phyloP scores from a whole-genome alignment of 2,888 invertebrate species.

The Phlogophora meticulosa region DNA sequence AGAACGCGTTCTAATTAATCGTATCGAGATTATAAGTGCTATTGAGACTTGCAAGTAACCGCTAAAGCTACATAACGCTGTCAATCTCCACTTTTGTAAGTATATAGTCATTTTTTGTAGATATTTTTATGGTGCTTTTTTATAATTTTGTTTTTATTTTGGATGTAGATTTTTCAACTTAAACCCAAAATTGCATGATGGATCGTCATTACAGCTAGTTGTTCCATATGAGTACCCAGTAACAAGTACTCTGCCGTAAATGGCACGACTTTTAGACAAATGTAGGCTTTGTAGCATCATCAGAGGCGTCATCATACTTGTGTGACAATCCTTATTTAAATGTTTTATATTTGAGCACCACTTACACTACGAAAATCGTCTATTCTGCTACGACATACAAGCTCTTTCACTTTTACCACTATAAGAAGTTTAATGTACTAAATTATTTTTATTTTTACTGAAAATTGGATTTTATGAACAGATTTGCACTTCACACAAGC shows the following conservation, averaged over 20 bases:
- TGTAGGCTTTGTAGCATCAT: too few relatives aligned
- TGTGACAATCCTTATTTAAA: too few relatives aligned
- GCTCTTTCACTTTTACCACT: too few relatives aligned
- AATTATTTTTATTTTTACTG: too few relatives aligned
- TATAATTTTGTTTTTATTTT: conserved; percentile 11
- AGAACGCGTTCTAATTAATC: conserved; percentile 58
- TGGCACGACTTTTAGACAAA: too few relatives aligned
- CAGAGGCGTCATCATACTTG: too few relatives aligned
- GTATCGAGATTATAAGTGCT: conserved; percentile 2
- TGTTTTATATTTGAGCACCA: too few relatives aligned
- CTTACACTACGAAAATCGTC: too few relatives aligned
- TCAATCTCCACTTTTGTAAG: conserved; percentile 14
- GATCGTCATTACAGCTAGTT: background rate
- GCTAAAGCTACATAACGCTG: conserved; percentile 9
- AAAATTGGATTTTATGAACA: too few relatives aligned
- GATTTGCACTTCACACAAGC: too few relatives aligned
- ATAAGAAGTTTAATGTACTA: too few relatives aligned
- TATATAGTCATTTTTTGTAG: conserved; percentile 23
- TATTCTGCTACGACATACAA: too few relatives aligned
- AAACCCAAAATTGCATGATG: conserved; percentile 14
- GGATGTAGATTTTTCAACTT: conserved; percentile 17
- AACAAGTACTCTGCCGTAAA: background rate
- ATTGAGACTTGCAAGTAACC: conserved; percentile 32
- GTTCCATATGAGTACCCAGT: background rate
- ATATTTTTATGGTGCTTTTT: conserved; percentile 31